Conservation (phyloP, 2,888 invertebrate genomes). For the Agriotes lineatus region DNA sequence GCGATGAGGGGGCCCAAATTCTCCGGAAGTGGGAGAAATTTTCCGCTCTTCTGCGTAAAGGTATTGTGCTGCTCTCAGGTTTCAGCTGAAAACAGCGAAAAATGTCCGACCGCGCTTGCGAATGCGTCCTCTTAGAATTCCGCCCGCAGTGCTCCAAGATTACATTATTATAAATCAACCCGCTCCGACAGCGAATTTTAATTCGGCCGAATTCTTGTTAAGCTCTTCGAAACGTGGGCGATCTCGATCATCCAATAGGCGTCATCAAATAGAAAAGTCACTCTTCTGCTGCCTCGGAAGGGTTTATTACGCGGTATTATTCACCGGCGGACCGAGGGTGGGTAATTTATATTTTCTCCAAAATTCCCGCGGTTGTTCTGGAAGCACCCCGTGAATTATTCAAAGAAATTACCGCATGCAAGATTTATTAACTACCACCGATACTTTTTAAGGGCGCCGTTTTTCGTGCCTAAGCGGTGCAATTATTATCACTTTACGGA, state of each 20-base stretch:
- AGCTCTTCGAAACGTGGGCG: not conserved
- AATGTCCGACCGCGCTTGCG: not conserved
- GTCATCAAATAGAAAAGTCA: not conserved
- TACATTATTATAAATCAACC: constrained; percentile 49
- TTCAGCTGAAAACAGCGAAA: not conserved
- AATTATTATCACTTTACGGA: too few relatives aligned
- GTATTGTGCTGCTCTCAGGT: constrained; percentile 31
- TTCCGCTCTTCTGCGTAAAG: constrained; percentile 44
- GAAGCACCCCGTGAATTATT: constrained; percentile 20
- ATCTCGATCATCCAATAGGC: not conserved
- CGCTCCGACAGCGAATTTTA: constrained; percentile 24
- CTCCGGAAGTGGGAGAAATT: constrained; percentile 61
- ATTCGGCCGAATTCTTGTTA: not conserved
- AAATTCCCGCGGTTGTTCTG: constrained; percentile 11
- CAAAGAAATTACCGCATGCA: constrained; percentile 26
- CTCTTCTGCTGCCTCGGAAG: not conserved
- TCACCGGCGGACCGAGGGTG: not conserved
- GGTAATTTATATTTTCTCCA: constrained; percentile 21
- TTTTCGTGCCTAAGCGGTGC: not conserved
- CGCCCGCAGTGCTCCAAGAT: constrained; percentile 45
- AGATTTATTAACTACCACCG: constrained; percentile 34
- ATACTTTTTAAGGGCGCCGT: not conserved
- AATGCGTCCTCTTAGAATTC: constrained; percentile 40
- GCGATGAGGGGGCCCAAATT: constrained; percentile 54
- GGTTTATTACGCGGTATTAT: constrained; percentile 5